Evolutionary conservation across 2,113 vertebrate genomes (phyloP), one percentile per base, ranked within the genome.

Genomic region (Solenodon paradoxus): DNA sequence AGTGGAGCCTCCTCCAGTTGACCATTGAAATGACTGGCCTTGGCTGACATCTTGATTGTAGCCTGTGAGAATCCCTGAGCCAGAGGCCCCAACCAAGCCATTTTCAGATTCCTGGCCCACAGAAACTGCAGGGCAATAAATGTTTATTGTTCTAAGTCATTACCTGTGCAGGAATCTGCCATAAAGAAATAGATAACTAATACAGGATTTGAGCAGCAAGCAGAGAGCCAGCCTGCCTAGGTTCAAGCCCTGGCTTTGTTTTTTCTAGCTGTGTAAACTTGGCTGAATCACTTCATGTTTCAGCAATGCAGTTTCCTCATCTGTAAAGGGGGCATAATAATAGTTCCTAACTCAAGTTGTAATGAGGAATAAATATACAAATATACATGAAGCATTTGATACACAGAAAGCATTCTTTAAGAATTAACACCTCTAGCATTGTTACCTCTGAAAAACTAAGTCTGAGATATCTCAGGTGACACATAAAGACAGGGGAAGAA

Each of bases 21-120:
- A 42, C 20, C 51, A 49, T 74, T 61, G 40, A 66, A 32, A 40
- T 59, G 68, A 69, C 59, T 13, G 0, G 40, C 38, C 26, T 9
- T 1, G 0, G 17, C 40, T 26, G 6, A 71, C 51, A 40, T 0
- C 7, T 2, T 35, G 12, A 72, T 22, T 45, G 15, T 1, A n/a
- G 7, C 42, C 20, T 9, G 9, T 0, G 1, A 79, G 1, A 3
- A 11, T 72, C 80, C 53, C 51, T 24, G 68, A 61, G 22, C 45
- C 71, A 42, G 53, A 16, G 38, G 38, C 0, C 38, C 63, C 35
- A 47, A 12, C 45, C 38, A 38, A 86, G 42, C 64, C 38, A 2
- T 7, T 42, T 74, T 12, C 12, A 47, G 38, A 45, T 40, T 82
- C 42, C 32, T 53, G 72, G 28, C 47, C 22, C 32, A 47, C 55